These are phyloP conservation scores for Diachrysia chrysitis DNA, from an alignment of 2,888 invertebrate genomes.

Conservation along the genomic window DNA sequence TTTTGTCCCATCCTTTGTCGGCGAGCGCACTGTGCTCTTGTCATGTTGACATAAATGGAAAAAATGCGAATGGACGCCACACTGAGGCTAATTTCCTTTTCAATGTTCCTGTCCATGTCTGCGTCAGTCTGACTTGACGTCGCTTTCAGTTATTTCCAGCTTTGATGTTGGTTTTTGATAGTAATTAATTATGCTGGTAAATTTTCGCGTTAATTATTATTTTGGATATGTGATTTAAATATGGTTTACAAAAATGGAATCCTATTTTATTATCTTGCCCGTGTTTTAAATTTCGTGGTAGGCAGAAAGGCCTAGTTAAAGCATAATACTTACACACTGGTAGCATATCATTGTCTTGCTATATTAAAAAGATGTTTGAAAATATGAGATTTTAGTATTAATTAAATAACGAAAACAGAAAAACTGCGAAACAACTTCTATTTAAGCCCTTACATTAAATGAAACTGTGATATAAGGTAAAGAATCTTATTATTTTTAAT, in stretches of 20 bases:
- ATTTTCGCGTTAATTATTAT: slow-evolving; percentile 40
- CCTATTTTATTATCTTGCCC: background rate
- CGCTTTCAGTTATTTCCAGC: slow-evolving; percentile 52
- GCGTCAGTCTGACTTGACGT: slow-evolving; percentile 58
- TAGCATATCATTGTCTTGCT: too few relatives aligned
- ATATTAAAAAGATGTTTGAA: too few relatives aligned
- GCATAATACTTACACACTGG: too few relatives aligned
- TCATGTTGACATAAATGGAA: slow-evolving; percentile 76
- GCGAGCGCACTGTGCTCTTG: slow-evolving; percentile 58
- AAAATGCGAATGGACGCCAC: slow-evolving; percentile 70
- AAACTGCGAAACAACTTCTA: too few relatives aligned
- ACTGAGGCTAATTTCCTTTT: slow-evolving; percentile 78
- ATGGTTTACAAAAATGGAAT: background rate
- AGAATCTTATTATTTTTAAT: too few relatives aligned
- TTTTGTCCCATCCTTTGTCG: slow-evolving; percentile 61
- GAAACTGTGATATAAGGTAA: too few relatives aligned
- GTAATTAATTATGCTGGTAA: slow-evolving; percentile 49
- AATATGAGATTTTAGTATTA: too few relatives aligned
- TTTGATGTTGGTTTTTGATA: slow-evolving; percentile 57
- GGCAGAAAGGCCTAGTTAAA: too few relatives aligned
- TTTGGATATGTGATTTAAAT: slow-evolving; percentile 13
- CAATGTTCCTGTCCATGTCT: slow-evolving; percentile 61
- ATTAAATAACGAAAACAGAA: too few relatives aligned
- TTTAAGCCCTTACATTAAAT: too few relatives aligned
- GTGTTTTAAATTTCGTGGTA: too few relatives aligned